A percentile compares a stretch with the other conserved stretches of the same genome.
These are phyloP conservation scores for Anthopleura xanthogrammica DNA, from an alignment of 92 coral and sea anemone genomes.

Conservation along the genomic window DNA sequence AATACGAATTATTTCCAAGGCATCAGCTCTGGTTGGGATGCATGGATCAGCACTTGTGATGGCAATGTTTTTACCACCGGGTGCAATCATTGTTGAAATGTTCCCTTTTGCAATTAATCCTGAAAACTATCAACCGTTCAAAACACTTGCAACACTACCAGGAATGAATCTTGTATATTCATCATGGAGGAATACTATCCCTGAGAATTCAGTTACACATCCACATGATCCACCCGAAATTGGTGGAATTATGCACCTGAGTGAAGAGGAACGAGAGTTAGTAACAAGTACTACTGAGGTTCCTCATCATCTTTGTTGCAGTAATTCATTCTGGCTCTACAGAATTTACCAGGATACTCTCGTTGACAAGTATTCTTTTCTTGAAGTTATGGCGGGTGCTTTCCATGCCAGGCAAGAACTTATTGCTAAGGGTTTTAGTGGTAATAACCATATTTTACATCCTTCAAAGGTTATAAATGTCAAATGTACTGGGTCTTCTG, in stretches of 20 bases:
- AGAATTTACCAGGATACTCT: slow-evolving; percentile 95
- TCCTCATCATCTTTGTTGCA: slow-evolving; percentile 83
- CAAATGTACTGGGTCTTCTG: slow-evolving; percentile 47
- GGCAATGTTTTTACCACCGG: slow-evolving; percentile 78
- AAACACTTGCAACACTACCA: slow-evolving; percentile 77
- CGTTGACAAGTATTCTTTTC: slow-evolving; percentile 72
- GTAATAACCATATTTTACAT: slow-evolving; percentile 19
- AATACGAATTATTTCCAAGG: slow-evolving; percentile 59
- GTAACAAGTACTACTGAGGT: slow-evolving; percentile 60
- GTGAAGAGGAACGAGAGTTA: slow-evolving; percentile 52
- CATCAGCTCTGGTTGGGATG: slow-evolving; percentile 88
- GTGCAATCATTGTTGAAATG: slow-evolving; percentile 73
- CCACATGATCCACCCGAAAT: slow-evolving; percentile 76
- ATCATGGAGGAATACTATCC: slow-evolving; percentile 79
- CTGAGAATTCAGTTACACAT: slow-evolving; percentile 77
- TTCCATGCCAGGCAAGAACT: slow-evolving; percentile 31
- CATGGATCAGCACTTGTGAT: slow-evolving; percentile 90
- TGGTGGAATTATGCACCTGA: slow-evolving; percentile 89
- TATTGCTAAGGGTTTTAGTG: neutral
- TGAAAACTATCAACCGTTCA: slow-evolving; percentile 74
- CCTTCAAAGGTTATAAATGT: slow-evolving; percentile 80
- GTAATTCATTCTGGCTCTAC: slow-evolving; percentile 84
- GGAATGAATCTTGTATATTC: slow-evolving; percentile 63
- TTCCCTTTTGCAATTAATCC: slow-evolving; percentile 91
- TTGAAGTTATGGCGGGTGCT: slow-evolving; percentile 39